Percentiles rank a stretch among this genome's conserved stretches.
Conservation (phyloP, 2,888 invertebrate genomes). For the Hesperia comma region DNA sequence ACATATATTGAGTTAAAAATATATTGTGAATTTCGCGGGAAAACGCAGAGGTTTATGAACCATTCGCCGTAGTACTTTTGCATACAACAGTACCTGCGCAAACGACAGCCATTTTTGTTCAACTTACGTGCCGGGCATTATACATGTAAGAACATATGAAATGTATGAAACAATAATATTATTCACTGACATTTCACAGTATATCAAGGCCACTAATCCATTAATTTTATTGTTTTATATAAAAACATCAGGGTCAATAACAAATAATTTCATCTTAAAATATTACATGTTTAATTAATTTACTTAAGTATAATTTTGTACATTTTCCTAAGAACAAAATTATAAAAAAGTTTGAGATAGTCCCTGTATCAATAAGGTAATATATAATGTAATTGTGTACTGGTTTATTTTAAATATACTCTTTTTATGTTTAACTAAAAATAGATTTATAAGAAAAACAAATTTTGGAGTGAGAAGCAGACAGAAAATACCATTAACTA, state of each 20-base stretch:
- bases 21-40: too few species aligned
- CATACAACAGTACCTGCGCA: too few species aligned
- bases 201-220: background rate
- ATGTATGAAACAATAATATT: too few species aligned
- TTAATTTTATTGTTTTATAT: background rate
- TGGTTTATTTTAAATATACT: background rate
- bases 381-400: slow-evolving; percentile 1
- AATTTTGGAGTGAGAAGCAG: background rate
- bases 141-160: too few species aligned
- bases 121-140: too few species aligned
- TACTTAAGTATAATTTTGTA: slow-evolving; percentile 15
- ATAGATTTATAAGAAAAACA: background rate
- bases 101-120: too few species aligned
- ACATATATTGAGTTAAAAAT: too few species aligned
- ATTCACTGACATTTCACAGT: too few species aligned
- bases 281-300: slow-evolving; percentile 8
- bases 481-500: too few species aligned
- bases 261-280: slow-evolving; percentile 7
- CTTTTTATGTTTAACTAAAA: background rate
- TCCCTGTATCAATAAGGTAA: slow-evolving; percentile 11
- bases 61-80: too few species aligned
- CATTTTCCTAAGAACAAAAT: slow-evolving; percentile 15
- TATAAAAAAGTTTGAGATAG: slow-evolving; percentile 14
- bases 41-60: too few species aligned
- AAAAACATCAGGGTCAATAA: background rate